Base-by-base conservation (phyloP, 2,888 invertebrate genomes). In the Tuberolachnus salignus region DNA sequence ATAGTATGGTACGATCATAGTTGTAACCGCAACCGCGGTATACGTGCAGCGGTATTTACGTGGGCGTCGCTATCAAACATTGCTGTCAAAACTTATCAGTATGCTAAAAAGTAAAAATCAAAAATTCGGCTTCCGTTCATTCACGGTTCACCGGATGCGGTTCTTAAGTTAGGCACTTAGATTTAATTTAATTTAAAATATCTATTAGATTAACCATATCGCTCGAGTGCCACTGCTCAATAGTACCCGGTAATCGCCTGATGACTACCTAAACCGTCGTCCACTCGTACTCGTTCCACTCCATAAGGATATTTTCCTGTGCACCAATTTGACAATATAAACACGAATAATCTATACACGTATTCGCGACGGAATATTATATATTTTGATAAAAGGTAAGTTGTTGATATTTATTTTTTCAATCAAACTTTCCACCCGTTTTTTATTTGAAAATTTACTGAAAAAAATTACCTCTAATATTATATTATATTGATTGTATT, bases 31-130 rank as follows among this genome's bases (percentile, higher is more conserved):
- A 44, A 74, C 74, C 74, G n/a, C n/a, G 42, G 34, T 64, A 64
- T 16, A 21, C 34, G 10, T 9, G 8, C 16, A 26, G n/a, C 53
- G 19, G 23, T 64, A 55, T 63, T 74, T 74, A 64, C 64, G 74
- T 55, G 74, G 74, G 74, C 74, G 74, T 74, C 21, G 42, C 51
- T 74, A 74, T 74, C 74, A 74, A 53, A 51, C 49, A 73, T 21
- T 51, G 42, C 63, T 21, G 73, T 73, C 57, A 67, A 75, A 67
- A 67, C 64, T 75, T 66, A 67, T 75, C 75, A 67, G 44, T 46
- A 26, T 57, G 10, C 46, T 13, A 11, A 49, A 46, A 51, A 34
- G 23, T 46, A 66, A 26, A 61, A 72, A 1, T 42, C 34, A 59
- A 61, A 14, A 51, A 23, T 59, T 49, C 14, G 1, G 1, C 19